These are phyloP conservation scores for Sogatella furcifera DNA, from an alignment of 1,140 invertebrate species.

Conservation along the genomic window DNA sequence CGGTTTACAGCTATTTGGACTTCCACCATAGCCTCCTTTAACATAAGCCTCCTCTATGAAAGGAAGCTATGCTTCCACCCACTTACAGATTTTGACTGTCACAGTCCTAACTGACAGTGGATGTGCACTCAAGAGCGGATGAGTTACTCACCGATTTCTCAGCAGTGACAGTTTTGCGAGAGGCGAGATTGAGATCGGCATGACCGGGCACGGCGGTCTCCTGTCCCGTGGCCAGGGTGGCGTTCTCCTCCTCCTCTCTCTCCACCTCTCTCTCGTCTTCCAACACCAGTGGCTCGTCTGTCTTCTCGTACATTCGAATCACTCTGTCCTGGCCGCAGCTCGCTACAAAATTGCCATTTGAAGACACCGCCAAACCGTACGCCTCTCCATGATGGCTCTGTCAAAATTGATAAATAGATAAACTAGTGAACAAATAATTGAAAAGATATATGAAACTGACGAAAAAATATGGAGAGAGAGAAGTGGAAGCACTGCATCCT, in stretches of 20 bases:
- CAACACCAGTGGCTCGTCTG: conserved; percentile 79
- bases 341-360: conserved; percentile 68
- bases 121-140: no score
- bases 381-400: conserved; percentile 73
- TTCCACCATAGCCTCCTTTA: no score
- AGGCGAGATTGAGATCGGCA: conserved; percentile 66
- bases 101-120: no score
- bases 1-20: no score
- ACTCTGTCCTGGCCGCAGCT: conserved; percentile 84
- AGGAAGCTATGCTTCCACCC: no score
- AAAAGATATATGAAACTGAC: no score
- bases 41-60: no score
- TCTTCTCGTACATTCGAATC: conserved; percentile 76
- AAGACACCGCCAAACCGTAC: conserved; percentile 60
- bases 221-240: conserved; percentile 58
- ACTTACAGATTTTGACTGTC: no score
- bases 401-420: neutral
- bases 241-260: conserved; percentile 57
- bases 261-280: conserved; percentile 85
- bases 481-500: no score
- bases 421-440: no score
- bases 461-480: no score
- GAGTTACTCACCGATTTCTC: conserved; percentile 66
- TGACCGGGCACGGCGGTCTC: conserved; percentile 51
- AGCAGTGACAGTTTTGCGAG: conserved; percentile 81